Conservation (phyloP, 1,140 invertebrate species). For the Euschistus heros region DNA sequence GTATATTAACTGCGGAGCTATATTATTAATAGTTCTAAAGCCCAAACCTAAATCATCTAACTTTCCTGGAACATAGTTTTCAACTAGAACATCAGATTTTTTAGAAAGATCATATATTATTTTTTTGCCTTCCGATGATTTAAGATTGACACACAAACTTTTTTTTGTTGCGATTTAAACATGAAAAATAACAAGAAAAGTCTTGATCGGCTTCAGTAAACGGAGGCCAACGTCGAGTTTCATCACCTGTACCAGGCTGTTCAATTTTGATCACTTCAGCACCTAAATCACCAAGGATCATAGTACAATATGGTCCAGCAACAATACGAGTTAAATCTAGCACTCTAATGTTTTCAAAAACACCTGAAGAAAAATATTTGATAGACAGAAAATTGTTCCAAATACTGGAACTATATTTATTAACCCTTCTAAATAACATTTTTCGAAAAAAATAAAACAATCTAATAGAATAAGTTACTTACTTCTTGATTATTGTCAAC, state of each 20-base stretch:
- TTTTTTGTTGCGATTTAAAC: constrained; percentile 93
- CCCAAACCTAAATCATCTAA: constrained; percentile 65
- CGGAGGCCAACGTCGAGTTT: constrained; percentile 86
- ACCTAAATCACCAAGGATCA: constrained; percentile 87
- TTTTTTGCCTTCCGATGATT: constrained; percentile 53
- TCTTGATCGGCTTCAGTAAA: constrained; percentile 41
- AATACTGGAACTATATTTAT: background rate
- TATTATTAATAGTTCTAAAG: constrained; percentile 57
- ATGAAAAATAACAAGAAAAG: constrained; percentile 76
- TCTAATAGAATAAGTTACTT: background rate
- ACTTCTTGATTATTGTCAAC: constrained; percentile 11
- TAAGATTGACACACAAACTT: constrained; percentile 81
- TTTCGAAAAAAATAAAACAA: background rate
- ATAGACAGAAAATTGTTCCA: constrained; percentile 46
- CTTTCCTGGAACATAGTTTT: constrained; percentile 92
- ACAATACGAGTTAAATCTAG: constrained; percentile 76
- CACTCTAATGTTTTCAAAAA: constrained; percentile 52
- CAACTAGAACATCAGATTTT: constrained; percentile 78
- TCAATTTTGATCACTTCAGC: constrained; percentile 92
- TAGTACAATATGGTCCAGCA: constrained; percentile 68
- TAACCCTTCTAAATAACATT: background rate
- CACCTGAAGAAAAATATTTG: background rate
- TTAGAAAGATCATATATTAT: constrained; percentile 62
- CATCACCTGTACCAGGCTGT: constrained; percentile 69
- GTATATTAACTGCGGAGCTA: constrained; percentile 78